These are phyloP conservation scores for Hafferia zeledoni DNA, from an alignment of 2,797 vertebrate genomes.

Conservation along the genomic window DNA sequence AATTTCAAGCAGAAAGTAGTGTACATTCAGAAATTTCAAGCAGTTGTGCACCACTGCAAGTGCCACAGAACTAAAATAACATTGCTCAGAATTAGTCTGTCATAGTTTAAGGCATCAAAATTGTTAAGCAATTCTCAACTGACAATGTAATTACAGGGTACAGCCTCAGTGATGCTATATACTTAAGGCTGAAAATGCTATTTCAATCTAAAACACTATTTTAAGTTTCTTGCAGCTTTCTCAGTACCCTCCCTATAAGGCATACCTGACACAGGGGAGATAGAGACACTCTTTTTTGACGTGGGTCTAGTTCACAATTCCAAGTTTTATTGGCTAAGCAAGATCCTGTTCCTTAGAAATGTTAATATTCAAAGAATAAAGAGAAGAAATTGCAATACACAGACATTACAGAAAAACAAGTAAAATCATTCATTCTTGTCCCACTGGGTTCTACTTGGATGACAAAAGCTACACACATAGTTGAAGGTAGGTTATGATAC, in stretches of 20 bases:
- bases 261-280: neutral
- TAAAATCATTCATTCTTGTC: neutral
- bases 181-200: neutral
- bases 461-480: neutral
- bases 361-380: neutral
- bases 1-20: slow-evolving; percentile 2
- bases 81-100: slow-evolving; percentile 54
- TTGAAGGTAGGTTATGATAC: neutral
- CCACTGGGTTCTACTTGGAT: neutral
- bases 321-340: neutral
- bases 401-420: neutral
- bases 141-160: slow-evolving; percentile 60
- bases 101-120: slow-evolving; percentile 49
- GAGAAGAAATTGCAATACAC: neutral
- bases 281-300: neutral
- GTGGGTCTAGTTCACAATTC: neutral
- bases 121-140: slow-evolving; percentile 44
- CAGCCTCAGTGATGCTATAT: neutral
- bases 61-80: slow-evolving; percentile 41
- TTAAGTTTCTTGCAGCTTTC: neutral
- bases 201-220: neutral
- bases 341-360: neutral
- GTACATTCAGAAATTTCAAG: slow-evolving; percentile 32
- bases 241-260: neutral
- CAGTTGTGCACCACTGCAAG: neutral